Base-by-base conservation (phyloP, 1,140 invertebrate genomes). In the Leptopilina boulardi region DNA sequence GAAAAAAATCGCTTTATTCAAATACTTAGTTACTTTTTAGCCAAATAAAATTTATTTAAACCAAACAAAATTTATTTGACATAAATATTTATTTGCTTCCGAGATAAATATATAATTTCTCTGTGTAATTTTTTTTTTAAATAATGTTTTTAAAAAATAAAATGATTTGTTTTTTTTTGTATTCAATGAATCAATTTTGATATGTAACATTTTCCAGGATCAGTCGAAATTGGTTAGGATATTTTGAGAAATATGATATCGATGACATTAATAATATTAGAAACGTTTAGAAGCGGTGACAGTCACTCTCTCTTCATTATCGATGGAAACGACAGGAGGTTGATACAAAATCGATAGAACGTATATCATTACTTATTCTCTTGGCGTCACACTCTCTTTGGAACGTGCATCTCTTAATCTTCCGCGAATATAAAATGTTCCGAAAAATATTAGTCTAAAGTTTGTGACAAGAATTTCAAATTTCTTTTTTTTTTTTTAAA, bases 261-360 rank as follows among this genome's bases (percentile, higher is more conserved):
- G 15, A 18, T 51, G 47, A 51, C 47, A 51, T 51, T 51, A 51
- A 51, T 51, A n/a, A 15, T 26, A 30, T 66, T 66, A n/a, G 15
- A 66, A 30, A 66, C 26, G 26, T 66, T 66, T 26, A 66, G 59
- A 23, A 30, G 15, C 13, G 26, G 13, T 3, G 23, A 66, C 23
- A 66, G 56, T 66, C 56, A 66, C 56, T 66, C 23, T 8, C 56
- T 66, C 56, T 66, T 66, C 23, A 66, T 66, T 66, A 66, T 34
- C 59, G 59, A 66, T 30, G 21, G 11, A n/a, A 26, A 15, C 47
- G 47, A 51, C 47, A 51, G 13, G 15, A 51, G 4, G 5, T 66
- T 66, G 15, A 66, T 66, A 66, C 21, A 66, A 66, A 66, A 66
- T 66, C 23, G 56, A 66, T 66, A 13, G 23, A 15, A 15, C 11